A percentile compares a stretch with the other conserved stretches of the same genome.
Evolutionary conservation across 2,113 vertebrate species (phyloP).

Genomic region (Bubo blakistoni): DNA sequence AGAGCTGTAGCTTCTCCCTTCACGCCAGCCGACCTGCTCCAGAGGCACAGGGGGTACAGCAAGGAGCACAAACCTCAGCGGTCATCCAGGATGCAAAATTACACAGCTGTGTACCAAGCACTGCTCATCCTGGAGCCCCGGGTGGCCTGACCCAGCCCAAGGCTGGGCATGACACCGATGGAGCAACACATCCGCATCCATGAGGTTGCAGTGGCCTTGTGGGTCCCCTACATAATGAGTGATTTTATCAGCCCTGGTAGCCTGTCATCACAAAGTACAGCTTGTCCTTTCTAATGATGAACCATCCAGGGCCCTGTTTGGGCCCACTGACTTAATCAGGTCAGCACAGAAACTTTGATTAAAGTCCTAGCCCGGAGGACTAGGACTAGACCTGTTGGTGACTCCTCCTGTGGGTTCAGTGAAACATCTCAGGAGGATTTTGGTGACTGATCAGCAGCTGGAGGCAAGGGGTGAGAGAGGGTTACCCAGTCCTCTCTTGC

Average conservation of each 20-base stretch:
- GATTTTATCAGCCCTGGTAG: background rate
- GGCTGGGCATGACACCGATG: background rate
- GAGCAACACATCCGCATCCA: rapidly evolving
- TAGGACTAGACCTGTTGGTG: background rate
- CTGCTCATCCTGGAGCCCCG: rapidly evolving
- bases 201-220: rapidly evolving
- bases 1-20: background rate
- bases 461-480: background rate
- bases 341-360: background rate
- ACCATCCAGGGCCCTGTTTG: background rate
- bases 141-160: background rate
- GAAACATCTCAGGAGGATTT: background rate
- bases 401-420: background rate
- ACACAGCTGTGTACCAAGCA: background rate
- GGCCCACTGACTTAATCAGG: background rate
- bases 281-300: background rate
- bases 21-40: background rate
- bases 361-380: background rate
- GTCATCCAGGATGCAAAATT: background rate
- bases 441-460: background rate
- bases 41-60: background rate
- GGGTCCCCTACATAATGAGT: background rate
- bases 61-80: background rate
- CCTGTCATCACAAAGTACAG: background rate
- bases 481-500: background rate